Base-by-base conservation (phyloP, 2,888 invertebrate genomes). In the Adelphocoris suturalis region DNA sequence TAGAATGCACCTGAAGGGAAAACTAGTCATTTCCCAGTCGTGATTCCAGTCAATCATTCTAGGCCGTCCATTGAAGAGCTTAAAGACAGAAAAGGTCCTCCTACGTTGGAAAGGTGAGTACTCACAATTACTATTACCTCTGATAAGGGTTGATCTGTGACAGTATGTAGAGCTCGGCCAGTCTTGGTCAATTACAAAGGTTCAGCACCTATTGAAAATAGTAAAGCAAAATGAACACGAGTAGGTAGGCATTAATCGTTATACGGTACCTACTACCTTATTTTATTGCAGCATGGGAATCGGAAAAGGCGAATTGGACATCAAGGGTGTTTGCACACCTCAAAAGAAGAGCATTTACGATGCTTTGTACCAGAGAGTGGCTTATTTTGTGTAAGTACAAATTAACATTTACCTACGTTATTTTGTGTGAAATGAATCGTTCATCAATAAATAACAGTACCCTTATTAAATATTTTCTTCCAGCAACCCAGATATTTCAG, bases 401-500 rank as follows among this genome's bases (percentile, higher is more conserved):
- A 52, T 5, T 52, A 52, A 7, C 3, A 52, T 52, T 37, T 7
- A 37, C 37, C n/a, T n/a, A n/a, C n/a, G n/a, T 37, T 7, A 52
- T 5, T 52, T 52, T 52, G 2, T 52, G 52, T 52, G 14, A 61
- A 61, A 16, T 61, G 12, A 52, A 52, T 52, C 14, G 12, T n/a
- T n/a, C n/a, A 14, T 12, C 52, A 52, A 52, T 52, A 11, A 52
- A 37, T 37, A 37, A 11, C 12, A 14, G 52, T 52, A 52, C 11
- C 16, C 52, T 11, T 14, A 28, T 7, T 80, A 80, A 75, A 78
- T 75, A 87, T 90, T 23, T 57, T 61, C 89, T 89, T 88, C 57
- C 89, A 91, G 91, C 27, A 92, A 91, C 92, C 95, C 96, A 3
- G 96, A 96, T 92, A 95, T 95, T 81, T 94, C 95, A 86, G 94